Evolutionary conservation across 2,113 vertebrate species (phyloP).

Genomic region (Otocyon megalotis): DNA sequence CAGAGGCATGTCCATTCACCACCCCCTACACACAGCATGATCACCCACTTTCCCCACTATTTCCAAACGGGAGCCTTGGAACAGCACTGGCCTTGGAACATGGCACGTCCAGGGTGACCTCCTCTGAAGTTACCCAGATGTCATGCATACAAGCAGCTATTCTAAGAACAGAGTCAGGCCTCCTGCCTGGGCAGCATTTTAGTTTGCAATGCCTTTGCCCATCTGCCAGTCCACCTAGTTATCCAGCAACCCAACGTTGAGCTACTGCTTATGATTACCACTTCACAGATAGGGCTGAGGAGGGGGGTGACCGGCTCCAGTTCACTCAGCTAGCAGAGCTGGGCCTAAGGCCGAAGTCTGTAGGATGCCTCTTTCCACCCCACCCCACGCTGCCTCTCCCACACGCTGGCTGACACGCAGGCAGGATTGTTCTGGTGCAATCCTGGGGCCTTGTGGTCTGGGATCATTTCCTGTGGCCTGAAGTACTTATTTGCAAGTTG

Average conservation of each 20-base stretch:
- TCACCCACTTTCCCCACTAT: background rate
- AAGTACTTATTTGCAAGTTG: conserved; percentile 82
- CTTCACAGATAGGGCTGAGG: background rate
- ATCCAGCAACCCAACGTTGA: background rate
- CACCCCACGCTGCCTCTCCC: conserved; percentile 57
- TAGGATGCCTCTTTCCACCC: background rate
- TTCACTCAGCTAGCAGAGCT: conserved; percentile 2
- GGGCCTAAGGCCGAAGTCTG: conserved; percentile 16
- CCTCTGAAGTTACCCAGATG: conserved; percentile 33
- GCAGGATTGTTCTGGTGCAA: conserved; percentile 71
- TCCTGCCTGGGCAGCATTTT: background rate
- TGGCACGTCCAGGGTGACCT: background rate
- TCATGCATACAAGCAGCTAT: background rate
- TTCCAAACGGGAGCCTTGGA: background rate
- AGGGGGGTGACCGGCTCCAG: background rate
- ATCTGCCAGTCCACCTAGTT: background rate
- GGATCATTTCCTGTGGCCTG: conserved; percentile 83
- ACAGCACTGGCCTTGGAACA: background rate
- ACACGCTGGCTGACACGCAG: conserved; percentile 68
- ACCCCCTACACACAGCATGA: background rate
- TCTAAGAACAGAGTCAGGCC: background rate
- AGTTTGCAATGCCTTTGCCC: background rate
- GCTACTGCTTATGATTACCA: background rate
- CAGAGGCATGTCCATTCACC: background rate
- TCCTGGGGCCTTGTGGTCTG: conserved; percentile 77